Evolutionary conservation across 2,888 invertebrate species (phyloP).

Genomic region (Dryadula phaetusa): DNA sequence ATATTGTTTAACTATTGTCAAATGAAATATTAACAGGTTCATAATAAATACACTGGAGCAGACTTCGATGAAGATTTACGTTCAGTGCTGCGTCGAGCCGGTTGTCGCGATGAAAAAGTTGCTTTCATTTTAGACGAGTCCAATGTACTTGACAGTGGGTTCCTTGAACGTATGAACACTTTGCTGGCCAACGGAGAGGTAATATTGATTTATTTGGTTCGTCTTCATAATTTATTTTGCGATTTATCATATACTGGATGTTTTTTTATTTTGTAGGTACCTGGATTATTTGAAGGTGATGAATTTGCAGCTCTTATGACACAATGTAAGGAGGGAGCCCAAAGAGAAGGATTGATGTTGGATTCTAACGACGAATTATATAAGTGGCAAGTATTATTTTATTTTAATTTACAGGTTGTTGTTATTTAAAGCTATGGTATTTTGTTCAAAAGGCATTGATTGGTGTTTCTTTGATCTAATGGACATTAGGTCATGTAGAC

Average conservation of each 20-base stretch:
- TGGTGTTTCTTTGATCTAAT: neutral
- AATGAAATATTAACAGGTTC: slow-evolving; percentile 84
- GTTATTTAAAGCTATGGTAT: too few species aligned
- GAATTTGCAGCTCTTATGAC: slow-evolving; percentile 99
- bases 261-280: slow-evolving; percentile 81
- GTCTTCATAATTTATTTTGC: neutral
- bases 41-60: slow-evolving; percentile 99
- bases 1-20: too few species aligned
- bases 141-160: slow-evolving; percentile 98
- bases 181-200: slow-evolving; percentile 98
- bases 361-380: slow-evolving; percentile 99
- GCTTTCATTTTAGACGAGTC: slow-evolving; percentile 99
- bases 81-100: slow-evolving; percentile 92
- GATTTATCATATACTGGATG: neutral
- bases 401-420: too few species aligned
- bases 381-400: slow-evolving; percentile 89
- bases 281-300: slow-evolving; percentile 97
- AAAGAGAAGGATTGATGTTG: slow-evolving; percentile 98
- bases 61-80: slow-evolving; percentile 99
- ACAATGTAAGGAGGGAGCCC: slow-evolving; percentile 99
- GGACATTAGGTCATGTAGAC: neutral
- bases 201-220: slow-evolving; percentile 20
- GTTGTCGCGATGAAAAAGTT: slow-evolving; percentile 98
- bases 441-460: too few species aligned
- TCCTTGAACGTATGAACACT: slow-evolving; percentile 99